These are phyloP conservation scores for Paracanthobrama guichenoti DNA, from an alignment of 2,113 vertebrate genomes.

Conservation along the genomic window DNA sequence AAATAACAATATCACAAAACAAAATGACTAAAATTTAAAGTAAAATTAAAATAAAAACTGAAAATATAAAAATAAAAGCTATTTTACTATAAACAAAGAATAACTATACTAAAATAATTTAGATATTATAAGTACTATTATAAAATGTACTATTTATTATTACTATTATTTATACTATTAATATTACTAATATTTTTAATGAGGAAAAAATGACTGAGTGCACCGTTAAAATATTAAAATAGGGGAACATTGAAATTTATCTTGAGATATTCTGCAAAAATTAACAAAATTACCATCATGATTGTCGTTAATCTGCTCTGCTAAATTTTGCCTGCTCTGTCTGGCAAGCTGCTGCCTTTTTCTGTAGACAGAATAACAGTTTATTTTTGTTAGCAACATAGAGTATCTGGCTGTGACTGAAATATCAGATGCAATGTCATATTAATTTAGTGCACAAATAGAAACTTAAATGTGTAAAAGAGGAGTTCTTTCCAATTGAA, in stretches of 20 bases:
- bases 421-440: background rate
- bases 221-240: background rate
- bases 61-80: too few relatives aligned
- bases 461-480: background rate
- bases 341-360: conserved; percentile 82
- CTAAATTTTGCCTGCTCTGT: conserved; percentile 67
- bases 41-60: background rate
- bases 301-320: conserved; percentile 84
- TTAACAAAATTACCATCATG: conserved; percentile 80
- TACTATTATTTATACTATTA: too few relatives aligned
- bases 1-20: too few relatives aligned
- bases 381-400: background rate
- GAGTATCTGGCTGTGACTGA: background rate
- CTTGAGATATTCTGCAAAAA: background rate
- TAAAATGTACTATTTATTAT: too few relatives aligned
- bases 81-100: too few relatives aligned
- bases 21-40: too few relatives aligned
- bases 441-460: background rate
- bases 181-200: background rate
- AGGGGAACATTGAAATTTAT: background rate
- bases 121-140: background rate
- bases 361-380: conserved; percentile 68
- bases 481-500: background rate
- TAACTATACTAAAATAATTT: too few relatives aligned
- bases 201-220: background rate